Evolutionary conservation across 2,888 invertebrate species (phyloP), one percentile per base, ranked within the genome.

Genomic region (Machimus rusticus): DNA sequence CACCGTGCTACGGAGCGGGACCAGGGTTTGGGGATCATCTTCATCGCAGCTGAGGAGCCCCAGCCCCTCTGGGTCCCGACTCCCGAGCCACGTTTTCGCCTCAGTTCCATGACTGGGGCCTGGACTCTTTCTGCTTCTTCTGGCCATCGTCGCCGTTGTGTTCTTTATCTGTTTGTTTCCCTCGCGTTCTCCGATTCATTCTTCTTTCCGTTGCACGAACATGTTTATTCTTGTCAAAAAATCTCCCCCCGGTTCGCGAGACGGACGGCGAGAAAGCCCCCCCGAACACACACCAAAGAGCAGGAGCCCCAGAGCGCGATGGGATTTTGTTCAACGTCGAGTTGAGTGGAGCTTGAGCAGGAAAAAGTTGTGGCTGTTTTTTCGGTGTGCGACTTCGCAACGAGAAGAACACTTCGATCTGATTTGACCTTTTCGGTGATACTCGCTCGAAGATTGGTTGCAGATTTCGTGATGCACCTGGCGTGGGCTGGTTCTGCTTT

Each of bases 141-240:
- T 74, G 31, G 28, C 31, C 43, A 16, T 46, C 43, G 43, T 46
- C 43, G 43, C 16, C 14, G 43, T 46, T 46, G 14, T 37, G 76
- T 34, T 81, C 81, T 31, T 81, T 81, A 19, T 81, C 46, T 81
- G 23, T 55, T 34, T 0, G 37, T 28, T 66, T 28, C 43, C 81
- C 31, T 76, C 76, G 51, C 51, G 6, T 51, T 81, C 81, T n/a
- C 4, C 23, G 51, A 55, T 81, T 51, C 46, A 81, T 81, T 81
- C 51, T 55, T 51, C 31, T 51, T 23, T 8, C 55, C 12, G 28
- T 51, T 31, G 81, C 28, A 66, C 43, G 81, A 81, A 81, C 81
- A 81, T 55, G 81, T 81, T 81, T 81, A 34, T 81, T 81, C 81
- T 81, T 81, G 81, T 81, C 81, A 51, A 81, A 79, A 46, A 79